A percentile compares a stretch with the other conserved stretches of the same genome.
Evolutionary conservation across 2,888 invertebrate genomes (phyloP).

Genomic region (Synergus umbraculus): DNA sequence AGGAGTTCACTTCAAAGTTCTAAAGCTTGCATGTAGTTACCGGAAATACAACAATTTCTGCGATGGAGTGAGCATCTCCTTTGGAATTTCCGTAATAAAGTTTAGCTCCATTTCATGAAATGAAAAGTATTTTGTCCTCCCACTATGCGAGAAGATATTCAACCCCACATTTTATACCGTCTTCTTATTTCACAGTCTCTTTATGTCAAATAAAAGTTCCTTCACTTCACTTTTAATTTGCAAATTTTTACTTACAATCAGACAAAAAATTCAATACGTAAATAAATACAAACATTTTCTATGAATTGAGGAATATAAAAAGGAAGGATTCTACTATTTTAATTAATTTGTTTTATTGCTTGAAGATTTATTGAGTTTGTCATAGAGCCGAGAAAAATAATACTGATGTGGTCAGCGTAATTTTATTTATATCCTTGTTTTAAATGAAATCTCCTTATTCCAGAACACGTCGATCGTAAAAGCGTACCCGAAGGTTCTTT

Average conservation of each 20-base stretch:
- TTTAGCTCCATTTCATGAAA: background rate
- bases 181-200: background rate
- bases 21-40: background rate
- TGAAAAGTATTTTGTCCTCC: background rate
- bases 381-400: background rate
- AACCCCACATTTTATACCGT: background rate
- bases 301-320: no score
- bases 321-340: no score
- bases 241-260: background rate
- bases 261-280: background rate
- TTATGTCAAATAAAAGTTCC: background rate
- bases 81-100: background rate
- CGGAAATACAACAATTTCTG: background rate
- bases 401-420: background rate
- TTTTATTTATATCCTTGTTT: background rate
- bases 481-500: background rate
- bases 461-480: background rate
- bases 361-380: background rate
- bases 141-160: background rate
- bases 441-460: background rate
- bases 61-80: background rate
- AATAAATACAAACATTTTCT: background rate
- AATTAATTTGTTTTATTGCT: background rate
- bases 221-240: background rate
- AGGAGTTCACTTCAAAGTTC: constrained; percentile 2